Evolutionary conservation across 2,888 invertebrate genomes (phyloP), one percentile per base, ranked within the genome.

Genomic region (Spodoptera picta): DNA sequence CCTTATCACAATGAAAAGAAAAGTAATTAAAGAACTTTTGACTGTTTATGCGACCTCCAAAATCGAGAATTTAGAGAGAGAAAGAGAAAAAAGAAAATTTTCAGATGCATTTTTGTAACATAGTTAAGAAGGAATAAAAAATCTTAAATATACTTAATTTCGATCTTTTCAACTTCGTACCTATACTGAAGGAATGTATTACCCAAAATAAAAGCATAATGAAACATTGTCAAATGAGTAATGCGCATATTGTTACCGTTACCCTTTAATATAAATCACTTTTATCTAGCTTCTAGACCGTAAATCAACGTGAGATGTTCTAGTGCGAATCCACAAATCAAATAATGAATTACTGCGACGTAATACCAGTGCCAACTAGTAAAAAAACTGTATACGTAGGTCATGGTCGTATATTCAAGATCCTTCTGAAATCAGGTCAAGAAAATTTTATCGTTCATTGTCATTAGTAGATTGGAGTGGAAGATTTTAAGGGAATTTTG

Each of bases 371-470:
- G 73, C 61, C 73, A 64, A 75, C 41, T 67, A 54, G 54, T 60
- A 73, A 51, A 48, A 48, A 66, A 66, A 63, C 19, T 12, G 9
- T 43, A 60, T 50, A 50, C 54, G 50, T 48, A 53, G 69, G 73
- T 71, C 74, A 79, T 19, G 67, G 76, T 53, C 65, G 48, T 9
- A 50, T 14, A 50, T 54, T 41, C 19, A 14, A 6, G 24, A 50
- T 71, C 65, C 59, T 76, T 76, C 52, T 47, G 14, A 63, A 78
- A 67, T 52, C 66, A 69, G 72, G 74, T 72, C 69, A 72, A 74
- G 71, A 67, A 65, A 68, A 52, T 59, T 42, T 60, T 53, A 59
- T 56, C 58, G 52, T 51, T 53, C 2, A 36, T 4, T 43, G 14
- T 64, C 19, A 58, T 58, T 44, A 53, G 24, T 2, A 45, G 19